phyloP scores from a whole-genome alignment of 2,888 invertebrate genomes.

The Venusia cambrica region DNA sequence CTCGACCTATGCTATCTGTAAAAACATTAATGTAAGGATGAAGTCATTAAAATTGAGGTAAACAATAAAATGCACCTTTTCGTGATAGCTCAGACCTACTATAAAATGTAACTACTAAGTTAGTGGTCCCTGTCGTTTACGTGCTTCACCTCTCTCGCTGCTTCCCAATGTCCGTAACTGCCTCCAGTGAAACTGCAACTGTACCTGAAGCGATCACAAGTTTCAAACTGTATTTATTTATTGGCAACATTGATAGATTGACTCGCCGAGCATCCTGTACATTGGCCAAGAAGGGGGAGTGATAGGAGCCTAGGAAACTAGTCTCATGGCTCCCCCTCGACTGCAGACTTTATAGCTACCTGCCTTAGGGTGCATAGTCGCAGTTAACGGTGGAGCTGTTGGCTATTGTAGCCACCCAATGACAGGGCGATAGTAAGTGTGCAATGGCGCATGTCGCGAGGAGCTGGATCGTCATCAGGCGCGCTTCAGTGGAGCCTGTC shows the following conservation, averaged over 20 bases:
- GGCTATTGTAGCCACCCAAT: slow-evolving; percentile 43
- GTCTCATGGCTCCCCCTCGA: slow-evolving; percentile 32
- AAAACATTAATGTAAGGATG: no score
- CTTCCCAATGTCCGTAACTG: no score
- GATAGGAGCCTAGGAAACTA: slow-evolving; percentile 31
- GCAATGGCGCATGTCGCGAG: slow-evolving; percentile 26
- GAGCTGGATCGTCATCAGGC: slow-evolving; percentile 15
- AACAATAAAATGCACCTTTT: no score
- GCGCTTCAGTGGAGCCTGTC: slow-evolving; percentile 11
- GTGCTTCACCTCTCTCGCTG: neutral
- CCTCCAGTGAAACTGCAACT: slow-evolving; percentile 1
- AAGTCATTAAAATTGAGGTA: no score
- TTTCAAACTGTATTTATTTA: slow-evolving; percentile 16
- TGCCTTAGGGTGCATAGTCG: slow-evolving; percentile 1
- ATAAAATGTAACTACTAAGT: no score
- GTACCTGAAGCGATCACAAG: slow-evolving; percentile 12
- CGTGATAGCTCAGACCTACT: no score
- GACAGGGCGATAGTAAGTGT: slow-evolving; percentile 30
- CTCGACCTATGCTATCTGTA: no score
- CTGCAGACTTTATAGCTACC: neutral
- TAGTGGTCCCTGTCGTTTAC: neutral
- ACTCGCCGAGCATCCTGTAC: slow-evolving; percentile 18
- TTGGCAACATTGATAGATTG: slow-evolving; percentile 26
- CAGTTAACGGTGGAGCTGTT: slow-evolving; percentile 9
- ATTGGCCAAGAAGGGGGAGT: slow-evolving; percentile 15